Evolutionary conservation across 2,888 invertebrate species (phyloP), one percentile per base, ranked within the genome.

Genomic region (Empis livida): DNA sequence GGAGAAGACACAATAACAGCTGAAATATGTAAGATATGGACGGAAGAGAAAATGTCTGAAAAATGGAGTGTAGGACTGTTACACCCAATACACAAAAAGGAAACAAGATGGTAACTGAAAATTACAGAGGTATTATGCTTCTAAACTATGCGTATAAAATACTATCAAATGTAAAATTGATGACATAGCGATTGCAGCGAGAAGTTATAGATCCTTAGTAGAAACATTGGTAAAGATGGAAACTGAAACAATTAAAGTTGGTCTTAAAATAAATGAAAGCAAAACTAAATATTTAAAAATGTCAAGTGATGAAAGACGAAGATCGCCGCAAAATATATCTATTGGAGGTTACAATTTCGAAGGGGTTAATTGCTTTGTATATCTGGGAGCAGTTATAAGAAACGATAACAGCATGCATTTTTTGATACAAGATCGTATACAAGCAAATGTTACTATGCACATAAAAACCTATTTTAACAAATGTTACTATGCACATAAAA

Each of bases 31-130:
- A 10, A 5, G 20, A 14, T 14, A 14, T 43, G 43, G 43, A 31
- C 14, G 4, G 43, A 43, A 11, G 43, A 43, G 5, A 20, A 39
- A n/a, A 27, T 44, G 10, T 39, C 44, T 15, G 44, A 44, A 13
- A 39, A 44, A 14, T 39, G 44, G 38, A 23, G 4, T 14, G 27
- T 10, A 27, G 15, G 38, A n/a, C 27, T 44, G 4, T 5, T 44
- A 3, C 39, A 39, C 17, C 39, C 44, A 13, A 44, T 44, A 10
- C 38, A 44, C 16, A 38, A 44, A 23, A 44, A n/a, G 39, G 44
- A 11, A 15, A 39, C n/a, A 44, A 44, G 16, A 10, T 23, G 2
- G 5, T 14, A 10, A 39, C 39, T 23, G 39, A 44, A 20, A 44
- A 44, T 27, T 44, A 44, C 16, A 37, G 44, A 38, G 44, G 39